Evolutionary conservation across 2,113 vertebrate species (phyloP).

Genomic region (Heterocephalus glaber): DNA sequence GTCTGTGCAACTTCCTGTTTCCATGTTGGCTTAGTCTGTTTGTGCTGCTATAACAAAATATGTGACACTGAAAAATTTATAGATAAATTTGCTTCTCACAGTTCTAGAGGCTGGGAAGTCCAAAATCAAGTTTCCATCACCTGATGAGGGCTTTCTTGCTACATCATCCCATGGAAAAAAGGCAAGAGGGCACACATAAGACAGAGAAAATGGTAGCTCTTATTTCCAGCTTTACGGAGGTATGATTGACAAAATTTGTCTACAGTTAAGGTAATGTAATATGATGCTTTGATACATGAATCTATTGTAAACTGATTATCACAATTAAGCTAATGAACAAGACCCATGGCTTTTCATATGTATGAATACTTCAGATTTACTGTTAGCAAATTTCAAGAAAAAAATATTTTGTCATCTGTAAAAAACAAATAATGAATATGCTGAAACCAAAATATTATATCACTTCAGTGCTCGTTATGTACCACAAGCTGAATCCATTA

Average conservation of each 20-base stretch:
- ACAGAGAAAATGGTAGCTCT: background rate
- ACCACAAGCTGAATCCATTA: background rate
- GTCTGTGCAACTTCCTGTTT: slow-evolving; percentile 15
- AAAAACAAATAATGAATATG: background rate
- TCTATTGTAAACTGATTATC: background rate
- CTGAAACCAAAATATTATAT: background rate
- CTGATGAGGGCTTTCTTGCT: no score
- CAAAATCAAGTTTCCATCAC: no score
- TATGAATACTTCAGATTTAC: background rate
- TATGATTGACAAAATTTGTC: no score
- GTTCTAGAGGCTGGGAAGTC: no score
- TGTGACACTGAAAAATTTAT: no score
- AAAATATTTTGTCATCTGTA: background rate
- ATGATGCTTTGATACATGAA: background rate
- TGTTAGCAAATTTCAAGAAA: background rate
- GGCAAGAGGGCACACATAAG: background rate
- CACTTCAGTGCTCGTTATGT: background rate
- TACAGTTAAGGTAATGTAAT: background rate
- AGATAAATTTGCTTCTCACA: no score
- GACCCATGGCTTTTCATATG: background rate
- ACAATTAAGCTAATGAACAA: background rate
- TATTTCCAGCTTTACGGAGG: background rate
- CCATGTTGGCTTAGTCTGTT: background rate
- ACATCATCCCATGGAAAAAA: no score
- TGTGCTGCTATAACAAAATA: no score